Evolutionary conservation across 2,113 vertebrate genomes (phyloP).

Genomic region (Catharus fuscescens): DNA sequence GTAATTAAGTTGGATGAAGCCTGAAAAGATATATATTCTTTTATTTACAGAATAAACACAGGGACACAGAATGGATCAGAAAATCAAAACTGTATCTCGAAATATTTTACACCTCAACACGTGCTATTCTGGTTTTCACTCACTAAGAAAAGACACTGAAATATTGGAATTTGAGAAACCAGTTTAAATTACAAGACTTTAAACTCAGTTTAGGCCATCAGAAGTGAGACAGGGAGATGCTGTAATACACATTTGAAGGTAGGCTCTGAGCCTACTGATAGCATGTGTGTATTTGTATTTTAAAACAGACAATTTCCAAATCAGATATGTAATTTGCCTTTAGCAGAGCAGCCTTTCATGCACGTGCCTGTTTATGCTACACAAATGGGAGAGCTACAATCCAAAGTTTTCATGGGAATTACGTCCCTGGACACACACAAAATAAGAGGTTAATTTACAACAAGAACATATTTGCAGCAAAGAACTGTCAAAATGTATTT

Average conservation of each 20-base stretch:
- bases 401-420: background rate
- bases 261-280: background rate
- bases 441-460: background rate
- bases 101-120: background rate
- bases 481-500: background rate
- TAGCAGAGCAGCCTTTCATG: background rate
- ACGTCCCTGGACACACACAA: rapidly evolving
- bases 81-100: background rate
- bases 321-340: background rate
- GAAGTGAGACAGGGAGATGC: background rate
- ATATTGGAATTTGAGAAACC: background rate
- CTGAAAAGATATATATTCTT: background rate
- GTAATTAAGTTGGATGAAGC: background rate
- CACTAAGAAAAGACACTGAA: background rate
- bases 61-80: background rate
- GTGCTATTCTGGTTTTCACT: background rate
- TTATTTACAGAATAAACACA: background rate
- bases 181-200: background rate
- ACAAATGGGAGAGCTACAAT: background rate
- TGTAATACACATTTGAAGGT: background rate
- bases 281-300: background rate
- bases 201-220: background rate
- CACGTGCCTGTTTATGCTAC: background rate
- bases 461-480: background rate
- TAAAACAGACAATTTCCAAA: background rate